These are phyloP conservation scores for Pelodiscus sinensis DNA, from an alignment of 2,113 vertebrate genomes.

Conservation along the genomic window DNA sequence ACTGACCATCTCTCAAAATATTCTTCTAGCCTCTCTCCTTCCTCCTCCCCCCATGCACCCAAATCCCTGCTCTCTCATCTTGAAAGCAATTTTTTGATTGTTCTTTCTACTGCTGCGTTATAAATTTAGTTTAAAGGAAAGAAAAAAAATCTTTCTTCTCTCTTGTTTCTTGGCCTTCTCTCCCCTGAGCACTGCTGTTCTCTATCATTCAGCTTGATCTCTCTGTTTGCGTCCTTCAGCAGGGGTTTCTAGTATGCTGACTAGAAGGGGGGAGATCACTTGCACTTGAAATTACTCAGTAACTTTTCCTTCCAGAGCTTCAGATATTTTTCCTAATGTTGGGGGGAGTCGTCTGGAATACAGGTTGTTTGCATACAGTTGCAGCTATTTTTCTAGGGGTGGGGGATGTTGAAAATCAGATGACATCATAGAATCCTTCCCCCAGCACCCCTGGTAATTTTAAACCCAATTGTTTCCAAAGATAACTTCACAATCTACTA, in stretches of 20 bases:
- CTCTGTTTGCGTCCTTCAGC: slow-evolving; percentile 27
- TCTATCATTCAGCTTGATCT: slow-evolving; percentile 43
- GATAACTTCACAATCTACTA: neutral
- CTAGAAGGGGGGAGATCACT: neutral
- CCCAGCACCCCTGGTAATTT: neutral
- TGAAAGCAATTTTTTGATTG: slow-evolving; percentile 47
- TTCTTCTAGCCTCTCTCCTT: neutral
- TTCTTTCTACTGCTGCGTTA: slow-evolving; percentile 38
- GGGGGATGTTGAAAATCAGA: neutral
- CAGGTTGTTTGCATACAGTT: neutral
- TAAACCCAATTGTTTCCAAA: neutral
- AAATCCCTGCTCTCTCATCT: slow-evolving; percentile 40
- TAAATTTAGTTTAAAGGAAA: slow-evolving; percentile 58
- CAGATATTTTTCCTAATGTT: slow-evolving; percentile 12
- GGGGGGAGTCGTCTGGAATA: neutral
- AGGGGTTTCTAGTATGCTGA: slow-evolving; percentile 40
- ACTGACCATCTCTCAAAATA: slow-evolving; percentile 12
- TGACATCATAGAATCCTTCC: neutral
- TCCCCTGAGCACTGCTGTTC: slow-evolving; percentile 53
- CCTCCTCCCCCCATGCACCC: neutral
- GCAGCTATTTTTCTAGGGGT: neutral
- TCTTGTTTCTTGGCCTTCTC: neutral
- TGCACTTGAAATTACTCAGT: neutral
- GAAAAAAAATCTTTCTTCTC: neutral
- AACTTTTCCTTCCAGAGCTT: neutral